Evolutionary conservation across 2,888 invertebrate genomes (phyloP), one percentile per base, ranked within the genome.

Genomic region (Coremacera marginata): DNA sequence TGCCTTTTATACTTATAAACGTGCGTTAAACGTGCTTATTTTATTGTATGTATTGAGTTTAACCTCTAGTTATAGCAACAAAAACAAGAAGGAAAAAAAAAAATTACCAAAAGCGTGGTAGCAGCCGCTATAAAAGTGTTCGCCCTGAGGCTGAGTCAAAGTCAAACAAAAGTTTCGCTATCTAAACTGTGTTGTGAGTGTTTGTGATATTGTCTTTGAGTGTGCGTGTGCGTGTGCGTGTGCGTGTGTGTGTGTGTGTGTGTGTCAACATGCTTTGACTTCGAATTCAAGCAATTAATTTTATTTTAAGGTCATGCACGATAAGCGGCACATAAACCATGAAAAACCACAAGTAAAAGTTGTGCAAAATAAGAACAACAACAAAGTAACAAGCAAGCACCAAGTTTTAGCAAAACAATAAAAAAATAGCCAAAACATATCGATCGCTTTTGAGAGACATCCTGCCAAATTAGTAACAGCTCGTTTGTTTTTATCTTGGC

Each of bases 271-370:
- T 83, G 81, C 82, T 85, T 83, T 84, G 84, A 83, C 84, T 84
- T 84, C 81, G 84, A 84, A 84, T 86, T 86, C 86, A 85, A 84
- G 86, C 86, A 86, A 84, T 82, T 44, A 44, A 44, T 44, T 44
- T 44, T 44, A 44, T 44, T 44, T 44, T 44, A 44, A 44, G 44
- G 44, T 44, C 44, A 44, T 44, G 44, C 44, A 44, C 44, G 44
- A 44, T 44, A 44, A 44, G 44, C 44, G 44, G 11, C 44, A 3
- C 44, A 44, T 11, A 44, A 44, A 44, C 44, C 44, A 44, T 44
- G 11, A 44, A 44, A 11, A 44, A 44, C 44, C 44, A 44, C 44
- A 44, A 44, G 11, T 7, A 44, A 44, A 44, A 44, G 44, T 44
- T 44, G 44, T 44, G 44, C 14, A 11, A 44, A 44, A 44, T 11